A percentile compares a stretch with the other conserved stretches of the same genome.
Conservation (phyloP, 1,140 invertebrate species). For the Apis florea region DNA sequence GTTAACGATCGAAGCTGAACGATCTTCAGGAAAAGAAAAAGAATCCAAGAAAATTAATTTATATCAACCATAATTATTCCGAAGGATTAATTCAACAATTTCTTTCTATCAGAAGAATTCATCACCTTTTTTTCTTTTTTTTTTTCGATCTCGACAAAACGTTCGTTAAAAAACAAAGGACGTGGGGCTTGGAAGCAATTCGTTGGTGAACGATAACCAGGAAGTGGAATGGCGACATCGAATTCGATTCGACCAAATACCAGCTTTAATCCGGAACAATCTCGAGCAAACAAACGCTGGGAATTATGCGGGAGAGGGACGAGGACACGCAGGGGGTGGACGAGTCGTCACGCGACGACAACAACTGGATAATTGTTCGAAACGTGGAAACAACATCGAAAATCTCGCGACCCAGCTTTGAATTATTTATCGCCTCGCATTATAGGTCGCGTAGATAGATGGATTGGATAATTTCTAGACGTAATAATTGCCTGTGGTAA, state of each 20-base stretch:
- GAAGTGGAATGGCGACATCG: background rate
- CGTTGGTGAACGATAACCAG: background rate
- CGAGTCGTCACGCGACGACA: conserved; percentile 16
- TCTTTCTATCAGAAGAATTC: background rate
- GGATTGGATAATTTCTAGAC: background rate
- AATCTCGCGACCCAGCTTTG: conserved; percentile 1
- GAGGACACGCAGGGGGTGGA: background rate
- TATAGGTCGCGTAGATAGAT: background rate
- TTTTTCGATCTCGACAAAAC: background rate
- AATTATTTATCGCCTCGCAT: conserved; percentile 1
- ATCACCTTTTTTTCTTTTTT: too few species aligned
- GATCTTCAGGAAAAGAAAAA: too few species aligned
- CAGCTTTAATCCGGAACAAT: conserved; percentile 28
- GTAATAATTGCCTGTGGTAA: background rate
- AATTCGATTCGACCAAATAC: conserved; percentile 25
- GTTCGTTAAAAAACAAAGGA: background rate
- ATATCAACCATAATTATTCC: too few species aligned
- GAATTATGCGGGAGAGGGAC: conserved; percentile 29
- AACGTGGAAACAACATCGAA: conserved; percentile 13
- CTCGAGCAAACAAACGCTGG: conserved; percentile 29
- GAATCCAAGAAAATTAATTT: too few species aligned
- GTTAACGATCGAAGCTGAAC: too few species aligned
- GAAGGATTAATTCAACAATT: background rate
- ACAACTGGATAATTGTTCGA: conserved; percentile 25
- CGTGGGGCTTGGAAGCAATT: background rate